phyloP scores from a whole-genome alignment of 2,888 invertebrate genomes.

The Leptinotarsa haldemani region DNA sequence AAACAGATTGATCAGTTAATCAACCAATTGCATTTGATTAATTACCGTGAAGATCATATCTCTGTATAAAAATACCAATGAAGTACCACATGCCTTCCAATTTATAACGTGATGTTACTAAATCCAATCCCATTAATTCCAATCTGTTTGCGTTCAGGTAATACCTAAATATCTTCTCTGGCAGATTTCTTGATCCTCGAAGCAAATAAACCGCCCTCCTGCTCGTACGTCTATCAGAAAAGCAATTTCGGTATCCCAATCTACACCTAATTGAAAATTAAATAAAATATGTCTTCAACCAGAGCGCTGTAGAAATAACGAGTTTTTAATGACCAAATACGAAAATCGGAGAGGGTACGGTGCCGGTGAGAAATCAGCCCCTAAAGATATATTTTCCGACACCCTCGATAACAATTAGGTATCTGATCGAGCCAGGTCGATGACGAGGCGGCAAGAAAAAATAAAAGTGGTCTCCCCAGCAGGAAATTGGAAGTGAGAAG shows the following conservation, averaged over 20 bases:
- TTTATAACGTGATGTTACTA: background rate
- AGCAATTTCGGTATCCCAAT: slow-evolving; percentile 25
- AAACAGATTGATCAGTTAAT: too few relatives aligned
- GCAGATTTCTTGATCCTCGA: slow-evolving; percentile 4
- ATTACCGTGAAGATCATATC: too few relatives aligned
- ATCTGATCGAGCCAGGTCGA: slow-evolving; percentile 30
- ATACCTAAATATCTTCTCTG: slow-evolving; percentile 41
- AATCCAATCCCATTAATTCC: slow-evolving; percentile 2
- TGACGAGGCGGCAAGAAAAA: slow-evolving; percentile 22
- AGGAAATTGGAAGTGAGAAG: slow-evolving; percentile 29
- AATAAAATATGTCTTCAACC: slow-evolving; percentile 26
- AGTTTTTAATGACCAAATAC: slow-evolving; percentile 37
- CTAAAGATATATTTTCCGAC: slow-evolving; percentile 32
- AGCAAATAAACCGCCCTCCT: slow-evolving; percentile 10
- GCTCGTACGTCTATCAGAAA: slow-evolving; percentile 10
- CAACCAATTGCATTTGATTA: too few relatives aligned
- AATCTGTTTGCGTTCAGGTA: background rate
- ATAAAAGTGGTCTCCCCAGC: slow-evolving; percentile 25
- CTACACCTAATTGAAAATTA: slow-evolving; percentile 29
- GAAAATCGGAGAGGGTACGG: slow-evolving; percentile 24
- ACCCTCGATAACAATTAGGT: slow-evolving; percentile 36
- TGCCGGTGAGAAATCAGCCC: slow-evolving; percentile 29
- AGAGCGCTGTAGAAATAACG: slow-evolving; percentile 34
- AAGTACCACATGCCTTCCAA: background rate
- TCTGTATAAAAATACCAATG: too few relatives aligned